Conservation (phyloP, 2,797 vertebrate species). For the Ara ararauna region DNA sequence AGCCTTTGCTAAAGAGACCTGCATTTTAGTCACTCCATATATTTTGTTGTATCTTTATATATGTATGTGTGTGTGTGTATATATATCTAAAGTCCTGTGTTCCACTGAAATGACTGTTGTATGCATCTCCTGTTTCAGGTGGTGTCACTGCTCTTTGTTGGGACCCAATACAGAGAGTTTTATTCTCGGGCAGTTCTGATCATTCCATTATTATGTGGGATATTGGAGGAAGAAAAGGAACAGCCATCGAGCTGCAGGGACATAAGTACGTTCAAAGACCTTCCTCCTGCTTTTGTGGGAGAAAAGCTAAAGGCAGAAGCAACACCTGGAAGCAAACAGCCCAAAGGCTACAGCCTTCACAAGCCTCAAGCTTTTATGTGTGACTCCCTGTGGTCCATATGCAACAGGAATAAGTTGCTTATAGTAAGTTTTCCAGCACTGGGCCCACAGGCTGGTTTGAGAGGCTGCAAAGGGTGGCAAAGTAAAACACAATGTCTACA, state of each 20-base stretch:
- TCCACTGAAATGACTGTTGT: not conserved
- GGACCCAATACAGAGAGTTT: conserved; percentile 91
- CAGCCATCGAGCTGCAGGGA: conserved; percentile 96
- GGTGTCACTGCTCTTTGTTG: conserved; percentile 95
- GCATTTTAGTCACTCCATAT: not conserved
- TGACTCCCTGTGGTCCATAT: not conserved
- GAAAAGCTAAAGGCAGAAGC: conserved; percentile 28
- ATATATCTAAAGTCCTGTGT: not conserved
- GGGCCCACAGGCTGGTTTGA: not conserved
- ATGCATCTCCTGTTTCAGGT: conserved; percentile 76
- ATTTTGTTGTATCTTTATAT: not conserved
- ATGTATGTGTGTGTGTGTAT: not conserved
- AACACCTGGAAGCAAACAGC: conserved; percentile 4
- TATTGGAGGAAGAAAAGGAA: conserved; percentile 97
- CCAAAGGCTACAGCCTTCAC: not conserved
- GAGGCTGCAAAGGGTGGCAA: not conserved
- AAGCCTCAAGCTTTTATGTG: not conserved
- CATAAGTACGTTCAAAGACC: conserved; percentile 87
- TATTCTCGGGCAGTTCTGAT: conserved; percentile 97
- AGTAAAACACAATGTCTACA: not conserved
- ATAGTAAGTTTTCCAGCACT: not conserved
- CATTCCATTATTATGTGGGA: conserved; percentile 99
- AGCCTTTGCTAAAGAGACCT: not conserved
- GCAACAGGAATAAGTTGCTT: not conserved
- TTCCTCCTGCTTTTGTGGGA: conserved; percentile 13